Percentiles rank a stretch among this genome's conserved stretches.
Conservation (phyloP, 2,113 vertebrate species). For the Erpornis zantholeuca region DNA sequence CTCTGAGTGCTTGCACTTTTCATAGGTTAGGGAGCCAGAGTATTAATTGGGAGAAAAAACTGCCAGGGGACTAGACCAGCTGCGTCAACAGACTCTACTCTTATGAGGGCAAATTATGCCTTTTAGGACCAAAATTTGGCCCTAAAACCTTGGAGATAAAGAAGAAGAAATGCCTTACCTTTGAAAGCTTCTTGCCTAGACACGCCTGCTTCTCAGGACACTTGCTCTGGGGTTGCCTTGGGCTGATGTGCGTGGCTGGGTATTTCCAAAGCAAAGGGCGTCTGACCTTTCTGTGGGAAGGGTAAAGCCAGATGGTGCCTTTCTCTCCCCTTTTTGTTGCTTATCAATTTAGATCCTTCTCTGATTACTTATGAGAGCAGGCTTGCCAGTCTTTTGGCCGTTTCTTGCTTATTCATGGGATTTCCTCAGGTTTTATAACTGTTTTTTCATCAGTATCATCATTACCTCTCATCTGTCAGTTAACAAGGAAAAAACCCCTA, state of each 20-base stretch:
- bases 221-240: not conserved
- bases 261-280: not conserved
- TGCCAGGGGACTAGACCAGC: not conserved
- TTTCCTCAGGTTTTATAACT: not conserved
- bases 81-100: not conserved
- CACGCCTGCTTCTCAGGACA: rapidly evolving
- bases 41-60: not conserved
- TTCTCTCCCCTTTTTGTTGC: not conserved
- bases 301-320: not conserved
- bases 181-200: not conserved
- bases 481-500: not conserved
- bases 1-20: not conserved
- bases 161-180: not conserved
- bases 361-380: not conserved
- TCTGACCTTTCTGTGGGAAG: not conserved
- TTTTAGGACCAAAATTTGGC: not conserved
- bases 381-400: not conserved
- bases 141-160: not conserved
- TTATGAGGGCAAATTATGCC: not conserved
- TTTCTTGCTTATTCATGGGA: not conserved
- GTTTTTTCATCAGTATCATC: not conserved
- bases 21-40: not conserved
- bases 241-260: not conserved
- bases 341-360: not conserved
- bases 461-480: conserved; percentile 15